Percentiles rank a stretch among this genome's conserved stretches.
Evolutionary conservation across 2,797 vertebrate species (phyloP).

Genomic region (Phrynocephalus forsythii): DNA sequence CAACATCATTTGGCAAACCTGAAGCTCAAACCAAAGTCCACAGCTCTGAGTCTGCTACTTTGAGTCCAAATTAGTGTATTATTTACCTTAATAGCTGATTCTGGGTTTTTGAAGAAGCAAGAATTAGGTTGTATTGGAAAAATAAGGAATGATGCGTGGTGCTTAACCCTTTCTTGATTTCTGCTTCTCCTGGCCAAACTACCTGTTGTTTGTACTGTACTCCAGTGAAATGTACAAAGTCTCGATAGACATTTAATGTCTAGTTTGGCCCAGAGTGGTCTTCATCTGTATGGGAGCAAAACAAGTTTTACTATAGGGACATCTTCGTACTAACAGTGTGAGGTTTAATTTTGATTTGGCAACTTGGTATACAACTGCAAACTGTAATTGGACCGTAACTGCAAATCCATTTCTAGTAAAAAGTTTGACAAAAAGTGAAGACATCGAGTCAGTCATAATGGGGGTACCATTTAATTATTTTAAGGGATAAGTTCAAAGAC

Average conservation of each 20-base stretch:
- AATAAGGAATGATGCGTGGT: background rate
- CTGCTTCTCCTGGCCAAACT: background rate
- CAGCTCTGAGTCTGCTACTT: background rate
- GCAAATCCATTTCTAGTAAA: conserved; percentile 27
- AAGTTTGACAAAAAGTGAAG: background rate
- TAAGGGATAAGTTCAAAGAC: conserved; percentile 40
- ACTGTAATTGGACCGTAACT: conserved; percentile 5
- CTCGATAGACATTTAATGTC: background rate
- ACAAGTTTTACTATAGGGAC: conserved; percentile 16
- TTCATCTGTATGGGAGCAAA: background rate
- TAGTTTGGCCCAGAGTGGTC: background rate
- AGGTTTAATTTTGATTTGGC: conserved; percentile 38
- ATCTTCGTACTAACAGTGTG: conserved; percentile 37
- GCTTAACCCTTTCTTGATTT: background rate
- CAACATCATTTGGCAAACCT: background rate
- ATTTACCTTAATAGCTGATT: background rate
- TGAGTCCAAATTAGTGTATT: background rate
- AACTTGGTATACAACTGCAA: conserved; percentile 50
- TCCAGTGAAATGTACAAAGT: background rate
- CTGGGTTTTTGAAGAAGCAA: background rate
- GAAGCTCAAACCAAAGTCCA: background rate
- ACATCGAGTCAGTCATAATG: background rate
- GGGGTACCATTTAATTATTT: conserved; percentile 14
- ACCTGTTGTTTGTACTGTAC: background rate
- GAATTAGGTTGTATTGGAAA: background rate